These are phyloP conservation scores for Paralvinella palmiformis DNA, from an alignment of 1,140 invertebrate genomes.

Conservation along the genomic window DNA sequence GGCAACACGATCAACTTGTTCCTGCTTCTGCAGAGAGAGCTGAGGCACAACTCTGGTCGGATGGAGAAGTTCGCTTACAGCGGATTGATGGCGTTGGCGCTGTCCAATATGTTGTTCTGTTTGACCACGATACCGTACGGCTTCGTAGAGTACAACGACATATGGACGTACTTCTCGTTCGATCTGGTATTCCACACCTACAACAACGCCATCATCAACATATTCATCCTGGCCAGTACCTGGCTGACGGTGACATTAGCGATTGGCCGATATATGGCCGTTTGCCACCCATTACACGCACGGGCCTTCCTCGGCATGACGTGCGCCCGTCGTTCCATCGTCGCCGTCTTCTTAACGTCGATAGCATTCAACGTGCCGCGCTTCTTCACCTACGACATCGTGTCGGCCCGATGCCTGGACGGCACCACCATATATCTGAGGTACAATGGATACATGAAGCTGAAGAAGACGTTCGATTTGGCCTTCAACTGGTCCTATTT, in stretches of 20 bases:
- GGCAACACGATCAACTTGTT: constrained; percentile 15
- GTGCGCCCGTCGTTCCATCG: not conserved
- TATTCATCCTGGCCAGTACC: constrained; percentile 8
- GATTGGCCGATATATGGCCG: constrained; percentile 2
- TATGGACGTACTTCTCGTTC: not conserved
- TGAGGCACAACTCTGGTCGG: constrained; percentile 1
- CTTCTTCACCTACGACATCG: not conserved
- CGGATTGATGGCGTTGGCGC: constrained; percentile 11
- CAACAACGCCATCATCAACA: constrained; percentile 10
- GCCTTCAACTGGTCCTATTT: not conserved
- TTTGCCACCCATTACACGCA: constrained; percentile 5
- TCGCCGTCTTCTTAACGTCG: constrained; percentile 20
- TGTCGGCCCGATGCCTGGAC: not conserved
- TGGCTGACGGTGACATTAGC: constrained; percentile 11
- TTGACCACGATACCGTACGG: not conserved
- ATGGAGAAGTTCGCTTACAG: constrained; percentile 5
- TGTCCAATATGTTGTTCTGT: constrained; percentile 12
- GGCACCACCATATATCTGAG: not conserved
- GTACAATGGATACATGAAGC: not conserved
- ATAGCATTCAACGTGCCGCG: not conserved
- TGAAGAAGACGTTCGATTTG: not conserved
- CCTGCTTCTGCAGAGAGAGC: constrained; percentile 4
- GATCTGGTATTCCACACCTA: not conserved
- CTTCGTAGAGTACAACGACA: not conserved
- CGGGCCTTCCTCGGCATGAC: constrained; percentile 6